Percentiles rank a stretch among this genome's conserved stretches.
These are phyloP conservation scores for Marcusenius ussheri DNA, from an alignment of 2,113 vertebrate genomes.

Conservation along the genomic window DNA sequence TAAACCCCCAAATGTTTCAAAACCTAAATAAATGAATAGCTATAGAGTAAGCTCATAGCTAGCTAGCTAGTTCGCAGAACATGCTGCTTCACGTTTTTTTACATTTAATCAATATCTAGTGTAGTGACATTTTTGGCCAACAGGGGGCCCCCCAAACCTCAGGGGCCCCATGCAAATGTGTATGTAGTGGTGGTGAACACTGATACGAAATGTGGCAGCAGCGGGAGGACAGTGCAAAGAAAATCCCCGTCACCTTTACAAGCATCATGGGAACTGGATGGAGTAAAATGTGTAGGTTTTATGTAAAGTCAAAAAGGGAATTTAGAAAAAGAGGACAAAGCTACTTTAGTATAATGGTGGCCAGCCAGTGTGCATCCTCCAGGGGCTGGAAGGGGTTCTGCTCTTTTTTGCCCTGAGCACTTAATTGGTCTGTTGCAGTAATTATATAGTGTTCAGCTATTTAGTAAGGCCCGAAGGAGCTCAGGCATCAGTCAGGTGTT, in stretches of 20 bases:
- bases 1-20: not conserved
- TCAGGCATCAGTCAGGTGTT: not conserved
- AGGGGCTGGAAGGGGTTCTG: not conserved
- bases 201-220: not conserved
- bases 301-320: not conserved
- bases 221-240: not conserved
- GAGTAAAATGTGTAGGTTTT: not conserved
- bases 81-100: not conserved
- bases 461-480: not conserved
- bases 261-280: not conserved
- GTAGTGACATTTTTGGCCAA: not conserved
- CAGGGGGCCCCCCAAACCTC: not conserved
- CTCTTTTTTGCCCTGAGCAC: not conserved
- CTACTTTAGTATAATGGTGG: not conserved
- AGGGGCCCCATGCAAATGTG: not conserved
- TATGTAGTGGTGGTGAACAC: not conserved
- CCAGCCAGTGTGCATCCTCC: not conserved
- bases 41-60: not conserved
- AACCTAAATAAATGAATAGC: not conserved
- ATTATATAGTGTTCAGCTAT: not conserved
- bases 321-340: not conserved
- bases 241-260: not conserved
- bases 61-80: not conserved
- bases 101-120: not conserved
- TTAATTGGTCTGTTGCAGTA: not conserved